Percentiles rank a stretch among this genome's conserved stretches.
Evolutionary conservation across 92 coral and sea anemone species (phyloP).

Genomic region (Zoanthus sansibaricus): DNA sequence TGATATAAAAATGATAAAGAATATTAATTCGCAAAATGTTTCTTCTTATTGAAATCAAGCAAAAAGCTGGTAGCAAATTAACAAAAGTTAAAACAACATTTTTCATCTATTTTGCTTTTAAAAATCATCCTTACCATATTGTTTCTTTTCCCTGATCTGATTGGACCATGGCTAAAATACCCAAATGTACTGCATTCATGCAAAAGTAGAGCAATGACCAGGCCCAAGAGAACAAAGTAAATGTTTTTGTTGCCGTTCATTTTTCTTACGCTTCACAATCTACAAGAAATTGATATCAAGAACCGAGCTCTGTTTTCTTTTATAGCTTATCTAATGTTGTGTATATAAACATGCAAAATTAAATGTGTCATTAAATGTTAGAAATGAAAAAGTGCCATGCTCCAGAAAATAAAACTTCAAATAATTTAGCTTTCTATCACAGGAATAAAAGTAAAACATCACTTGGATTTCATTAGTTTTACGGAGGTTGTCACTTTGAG

Average conservation of each 20-base stretch:
- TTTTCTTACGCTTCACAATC: neutral
- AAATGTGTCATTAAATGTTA: neutral
- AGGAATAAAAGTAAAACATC: neutral
- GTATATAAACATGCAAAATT: constrained; percentile 8
- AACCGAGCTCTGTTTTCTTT: neutral
- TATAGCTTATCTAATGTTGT: constrained; percentile 5
- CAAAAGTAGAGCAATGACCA: neutral
- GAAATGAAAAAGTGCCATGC: neutral
- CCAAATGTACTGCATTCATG: constrained; percentile 12
- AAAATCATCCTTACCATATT: constrained; percentile 9
- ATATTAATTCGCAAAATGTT: too few relatives aligned
- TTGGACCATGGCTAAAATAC: neutral
- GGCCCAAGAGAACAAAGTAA: neutral
- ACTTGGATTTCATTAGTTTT: constrained; percentile 8
- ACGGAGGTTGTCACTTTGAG: neutral
- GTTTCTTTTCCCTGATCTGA: constrained; percentile 20
- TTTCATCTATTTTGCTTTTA: too few relatives aligned
- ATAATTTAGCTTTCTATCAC: neutral
- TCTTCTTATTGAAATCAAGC: too few relatives aligned
- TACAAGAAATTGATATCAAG: neutral
- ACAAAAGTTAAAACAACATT: too few relatives aligned
- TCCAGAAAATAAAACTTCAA: neutral
- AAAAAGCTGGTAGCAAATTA: too few relatives aligned
- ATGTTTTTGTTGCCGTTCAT: neutral
- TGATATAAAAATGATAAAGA: too few relatives aligned